Evolutionary conservation across 2,113 vertebrate species (phyloP).

Genomic region (Malurus alboscapulatus): DNA sequence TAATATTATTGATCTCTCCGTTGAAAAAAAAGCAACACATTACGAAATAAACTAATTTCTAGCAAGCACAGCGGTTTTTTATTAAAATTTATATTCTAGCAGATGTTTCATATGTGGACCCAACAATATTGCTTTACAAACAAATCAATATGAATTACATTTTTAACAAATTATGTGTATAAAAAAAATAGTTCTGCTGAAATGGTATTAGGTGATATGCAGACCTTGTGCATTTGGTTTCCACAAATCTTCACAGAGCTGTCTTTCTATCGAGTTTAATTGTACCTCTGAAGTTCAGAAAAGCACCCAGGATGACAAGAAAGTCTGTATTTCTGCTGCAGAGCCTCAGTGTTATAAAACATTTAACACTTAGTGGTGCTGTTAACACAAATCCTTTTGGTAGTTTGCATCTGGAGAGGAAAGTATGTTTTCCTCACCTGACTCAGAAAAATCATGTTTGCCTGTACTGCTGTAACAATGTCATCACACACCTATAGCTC

Average conservation of each 20-base stretch:
- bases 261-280: neutral
- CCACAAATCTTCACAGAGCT: neutral
- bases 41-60: neutral
- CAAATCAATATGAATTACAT: neutral
- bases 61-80: neutral
- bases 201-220: neutral
- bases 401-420: neutral
- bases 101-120: neutral
- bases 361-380: neutral
- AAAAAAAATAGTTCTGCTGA: neutral
- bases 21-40: neutral
- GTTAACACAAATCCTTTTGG: neutral
- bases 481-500: neutral
- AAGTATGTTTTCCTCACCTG: neutral
- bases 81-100: neutral
- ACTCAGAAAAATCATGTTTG: neutral
- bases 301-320: neutral
- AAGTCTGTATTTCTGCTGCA: neutral
- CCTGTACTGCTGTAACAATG: neutral
- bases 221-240: neutral
- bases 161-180: neutral
- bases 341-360: neutral
- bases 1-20: neutral
- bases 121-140: neutral
- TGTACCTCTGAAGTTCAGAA: neutral